A percentile compares a stretch with the other conserved stretches of the same genome.
These are phyloP conservation scores for Gobio gobio DNA, from an alignment of 2,113 vertebrate species.

Conservation along the genomic window DNA sequence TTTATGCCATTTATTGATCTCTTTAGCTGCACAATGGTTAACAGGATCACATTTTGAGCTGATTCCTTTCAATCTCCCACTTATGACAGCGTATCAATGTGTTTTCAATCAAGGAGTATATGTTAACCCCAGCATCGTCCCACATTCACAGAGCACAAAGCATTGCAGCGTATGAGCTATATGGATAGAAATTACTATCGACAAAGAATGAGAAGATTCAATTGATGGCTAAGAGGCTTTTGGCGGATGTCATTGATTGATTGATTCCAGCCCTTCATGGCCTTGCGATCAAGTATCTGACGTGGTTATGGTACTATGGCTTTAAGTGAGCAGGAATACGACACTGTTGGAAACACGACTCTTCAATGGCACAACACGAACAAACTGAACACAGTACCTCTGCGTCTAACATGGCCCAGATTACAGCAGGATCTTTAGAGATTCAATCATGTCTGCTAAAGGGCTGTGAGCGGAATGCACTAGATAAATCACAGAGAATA, in stretches of 20 bases:
- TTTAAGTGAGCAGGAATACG: slow-evolving; percentile 12
- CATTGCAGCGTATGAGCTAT: background rate
- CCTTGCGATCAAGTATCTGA: slow-evolving; percentile 39
- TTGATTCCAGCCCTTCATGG: slow-evolving; percentile 42
- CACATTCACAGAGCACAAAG: background rate
- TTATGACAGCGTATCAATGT: background rate
- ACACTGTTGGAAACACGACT: slow-evolving; percentile 39
- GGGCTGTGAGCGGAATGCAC: background rate
- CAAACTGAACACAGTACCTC: slow-evolving; percentile 36
- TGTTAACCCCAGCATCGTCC: background rate
- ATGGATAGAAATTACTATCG: background rate
- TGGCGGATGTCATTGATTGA: slow-evolving; percentile 47
- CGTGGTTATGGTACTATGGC: background rate
- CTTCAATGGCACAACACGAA: slow-evolving; percentile 9
- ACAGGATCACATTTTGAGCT: slow-evolving; percentile 23
- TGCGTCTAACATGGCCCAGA: slow-evolving; percentile 1
- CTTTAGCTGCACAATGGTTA: background rate
- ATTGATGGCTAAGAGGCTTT: background rate
- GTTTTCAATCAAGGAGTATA: background rate
- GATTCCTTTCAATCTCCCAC: background rate
- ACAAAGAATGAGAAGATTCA: background rate
- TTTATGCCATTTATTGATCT: slow-evolving; percentile 30
- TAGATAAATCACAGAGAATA: slow-evolving; percentile 27
- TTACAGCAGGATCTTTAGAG: slow-evolving; percentile 34
- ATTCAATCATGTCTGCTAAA: slow-evolving; percentile 27